Conservation (phyloP, 2,113 vertebrate species). For the Phoenicopterus ruber region DNA sequence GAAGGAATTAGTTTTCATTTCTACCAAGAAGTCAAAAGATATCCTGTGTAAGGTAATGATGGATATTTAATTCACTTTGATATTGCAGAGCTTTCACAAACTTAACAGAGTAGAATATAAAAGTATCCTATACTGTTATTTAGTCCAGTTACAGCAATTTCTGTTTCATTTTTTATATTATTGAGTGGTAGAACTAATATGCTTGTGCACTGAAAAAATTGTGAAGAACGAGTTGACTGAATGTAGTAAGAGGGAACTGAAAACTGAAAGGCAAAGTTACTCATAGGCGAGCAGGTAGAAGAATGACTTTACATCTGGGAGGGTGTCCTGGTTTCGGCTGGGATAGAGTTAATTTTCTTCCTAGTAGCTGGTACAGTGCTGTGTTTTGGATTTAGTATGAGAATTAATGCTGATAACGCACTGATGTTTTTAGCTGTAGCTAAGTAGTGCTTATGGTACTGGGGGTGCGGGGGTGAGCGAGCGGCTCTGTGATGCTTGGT, state of each 20-base stretch:
- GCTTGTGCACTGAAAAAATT: neutral
- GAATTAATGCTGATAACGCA: too few species aligned
- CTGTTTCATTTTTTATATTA: neutral
- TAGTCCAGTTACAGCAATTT: neutral
- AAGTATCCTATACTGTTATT: neutral
- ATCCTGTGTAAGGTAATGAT: neutral
- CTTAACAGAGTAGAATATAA: neutral
- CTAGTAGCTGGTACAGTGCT: too few species aligned
- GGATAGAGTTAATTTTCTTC: too few species aligned
- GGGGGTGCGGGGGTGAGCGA: too few species aligned
- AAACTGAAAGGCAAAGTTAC: neutral
- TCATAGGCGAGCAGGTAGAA: neutral
- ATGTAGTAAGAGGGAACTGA: neutral
- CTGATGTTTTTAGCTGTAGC: too few species aligned
- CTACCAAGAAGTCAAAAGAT: neutral
- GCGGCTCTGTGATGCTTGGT: too few species aligned
- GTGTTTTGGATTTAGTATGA: too few species aligned
- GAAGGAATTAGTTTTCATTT: constrained; percentile 20
- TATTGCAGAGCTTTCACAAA: neutral
- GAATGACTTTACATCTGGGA: neutral
- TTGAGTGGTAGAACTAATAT: neutral
- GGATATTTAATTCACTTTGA: constrained; percentile 6
- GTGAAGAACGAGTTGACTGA: neutral
- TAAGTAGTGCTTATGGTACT: too few species aligned
- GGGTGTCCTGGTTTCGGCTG: too few species aligned